Evolutionary conservation across 2,113 vertebrate genomes (phyloP), one percentile per base, ranked within the genome.

Genomic region (Willisornis vidua): DNA sequence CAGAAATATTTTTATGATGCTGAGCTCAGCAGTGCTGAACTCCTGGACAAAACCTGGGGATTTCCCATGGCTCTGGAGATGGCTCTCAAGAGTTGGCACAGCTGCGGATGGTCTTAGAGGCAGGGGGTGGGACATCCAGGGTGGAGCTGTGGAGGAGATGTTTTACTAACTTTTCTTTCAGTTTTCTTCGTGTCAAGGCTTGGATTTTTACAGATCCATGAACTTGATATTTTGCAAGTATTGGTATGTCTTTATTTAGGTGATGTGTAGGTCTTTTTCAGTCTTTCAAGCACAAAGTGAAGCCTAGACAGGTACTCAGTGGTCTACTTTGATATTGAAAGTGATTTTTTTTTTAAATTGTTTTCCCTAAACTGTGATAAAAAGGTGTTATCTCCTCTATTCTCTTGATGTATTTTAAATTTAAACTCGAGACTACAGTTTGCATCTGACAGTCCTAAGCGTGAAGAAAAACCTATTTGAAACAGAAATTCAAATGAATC

Each of bases 321-420:
- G 72, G 54, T 62, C 45, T 89, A 95, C 74, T 95, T 97, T 61
- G 89, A 91, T 96, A 97, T 73, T 86, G 70, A 96, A 96, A 96
- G 81, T 70, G 51, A 94, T 19, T 57, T 43, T 55, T 55, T 87
- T 39, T 39, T 43, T 35, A 81, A 85, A 90, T 97, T 97, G 83
- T 97, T 97, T 90, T 96, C 70, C 51, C 63, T 87, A 96, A 95
- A 87, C 85, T 86, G 55, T 92, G 96, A 94, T 95, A 96, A 97
- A 96, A 88, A 92, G 55, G 70, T 95, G 81, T 96, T 95, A 92
- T 96, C 87, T 68, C 39, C 86, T 96, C 95, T 80, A 74, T 94
- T 97, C 74, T 71, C 86, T 71, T 94, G 83, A 89, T 92, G 83
- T 72, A 49, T 95, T 97, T 97, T 94, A 95, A 96, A 97, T 97